Evolutionary conservation across 2,888 invertebrate species (phyloP).

Genomic region (Conchocele bisecta): DNA sequence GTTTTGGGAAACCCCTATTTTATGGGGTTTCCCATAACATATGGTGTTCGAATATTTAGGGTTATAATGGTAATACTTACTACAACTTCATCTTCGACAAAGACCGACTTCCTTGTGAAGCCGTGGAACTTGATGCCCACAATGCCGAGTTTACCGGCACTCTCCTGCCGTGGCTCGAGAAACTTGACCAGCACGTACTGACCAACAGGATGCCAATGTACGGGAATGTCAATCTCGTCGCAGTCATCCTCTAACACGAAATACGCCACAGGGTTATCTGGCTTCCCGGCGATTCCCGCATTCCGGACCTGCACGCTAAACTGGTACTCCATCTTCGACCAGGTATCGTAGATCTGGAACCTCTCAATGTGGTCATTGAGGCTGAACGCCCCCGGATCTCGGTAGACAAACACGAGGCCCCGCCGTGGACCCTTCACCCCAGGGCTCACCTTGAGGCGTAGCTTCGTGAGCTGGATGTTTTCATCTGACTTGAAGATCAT

Average conservation of each 20-base stretch:
- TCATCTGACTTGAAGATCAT: constrained; percentile 79
- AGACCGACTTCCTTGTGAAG: constrained; percentile 67
- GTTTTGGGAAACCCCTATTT: too few species aligned
- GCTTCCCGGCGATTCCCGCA: constrained; percentile 75
- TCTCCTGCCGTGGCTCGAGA: constrained; percentile 76
- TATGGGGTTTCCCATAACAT: too few species aligned
- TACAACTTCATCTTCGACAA: constrained; percentile 63
- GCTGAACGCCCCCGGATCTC: constrained; percentile 71
- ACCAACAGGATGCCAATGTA: constrained; percentile 77
- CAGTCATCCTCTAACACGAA: constrained; percentile 80
- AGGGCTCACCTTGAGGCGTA: constrained; percentile 68
- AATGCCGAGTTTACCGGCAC: constrained; percentile 73
- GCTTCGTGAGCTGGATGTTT: constrained; percentile 73
- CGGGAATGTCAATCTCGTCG: constrained; percentile 80
- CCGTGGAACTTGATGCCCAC: constrained; percentile 79
- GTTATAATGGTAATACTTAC: too few species aligned
- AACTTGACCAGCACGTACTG: constrained; percentile 80
- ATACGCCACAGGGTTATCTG: constrained; percentile 79
- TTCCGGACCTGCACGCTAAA: constrained; percentile 75
- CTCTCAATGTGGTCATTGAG: constrained; percentile 69
- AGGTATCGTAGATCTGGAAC: constrained; percentile 74
- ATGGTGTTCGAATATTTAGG: too few species aligned
- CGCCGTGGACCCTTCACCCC: constrained; percentile 75
- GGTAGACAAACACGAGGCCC: constrained; percentile 80
- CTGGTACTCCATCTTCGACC: constrained; percentile 72